Evolutionary conservation across 2,113 vertebrate species (phyloP).

Genomic region (Oncorhynchus nerka): DNA sequence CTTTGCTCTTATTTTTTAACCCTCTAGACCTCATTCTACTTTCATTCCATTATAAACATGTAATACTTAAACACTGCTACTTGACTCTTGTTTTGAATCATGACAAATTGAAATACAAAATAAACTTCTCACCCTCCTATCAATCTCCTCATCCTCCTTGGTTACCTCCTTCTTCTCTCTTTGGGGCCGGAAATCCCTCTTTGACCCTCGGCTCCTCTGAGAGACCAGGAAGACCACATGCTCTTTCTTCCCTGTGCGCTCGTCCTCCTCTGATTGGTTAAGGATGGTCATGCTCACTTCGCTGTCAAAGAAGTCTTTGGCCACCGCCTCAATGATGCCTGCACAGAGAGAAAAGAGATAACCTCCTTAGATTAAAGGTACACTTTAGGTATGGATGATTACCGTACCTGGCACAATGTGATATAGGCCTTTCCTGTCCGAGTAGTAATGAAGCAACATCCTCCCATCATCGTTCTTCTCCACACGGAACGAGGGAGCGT

Average conservation of each 20-base stretch:
- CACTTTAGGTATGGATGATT: background rate
- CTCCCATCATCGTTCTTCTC: constrained; percentile 63
- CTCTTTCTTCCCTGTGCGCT: constrained; percentile 76
- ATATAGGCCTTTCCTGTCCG: constrained; percentile 72
- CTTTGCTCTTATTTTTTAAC: no score
- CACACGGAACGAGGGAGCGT: constrained; percentile 74
- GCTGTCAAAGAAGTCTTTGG: constrained; percentile 75
- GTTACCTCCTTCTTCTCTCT: background rate
- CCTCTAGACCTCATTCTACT: no score
- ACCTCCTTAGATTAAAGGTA: background rate
- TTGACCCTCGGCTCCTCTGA: constrained; percentile 12
- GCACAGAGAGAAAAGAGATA: constrained; percentile 22
- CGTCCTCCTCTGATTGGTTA: constrained; percentile 67
- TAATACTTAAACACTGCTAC: no score
- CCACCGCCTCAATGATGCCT: constrained; percentile 77
- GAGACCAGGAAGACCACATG: constrained; percentile 75
- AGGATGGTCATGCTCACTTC: constrained; percentile 73
- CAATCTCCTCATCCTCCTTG: background rate
- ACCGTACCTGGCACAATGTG: constrained; percentile 72
- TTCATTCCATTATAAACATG: no score
- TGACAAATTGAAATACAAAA: background rate
- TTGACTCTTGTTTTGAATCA: background rate
- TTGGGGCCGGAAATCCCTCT: constrained; percentile 23
- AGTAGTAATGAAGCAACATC: constrained; percentile 79
- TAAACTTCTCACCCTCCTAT: background rate